Evolutionary conservation across 2,113 vertebrate species (phyloP), one percentile per base, ranked within the genome.

Genomic region (Rhodinocichla rosea): DNA sequence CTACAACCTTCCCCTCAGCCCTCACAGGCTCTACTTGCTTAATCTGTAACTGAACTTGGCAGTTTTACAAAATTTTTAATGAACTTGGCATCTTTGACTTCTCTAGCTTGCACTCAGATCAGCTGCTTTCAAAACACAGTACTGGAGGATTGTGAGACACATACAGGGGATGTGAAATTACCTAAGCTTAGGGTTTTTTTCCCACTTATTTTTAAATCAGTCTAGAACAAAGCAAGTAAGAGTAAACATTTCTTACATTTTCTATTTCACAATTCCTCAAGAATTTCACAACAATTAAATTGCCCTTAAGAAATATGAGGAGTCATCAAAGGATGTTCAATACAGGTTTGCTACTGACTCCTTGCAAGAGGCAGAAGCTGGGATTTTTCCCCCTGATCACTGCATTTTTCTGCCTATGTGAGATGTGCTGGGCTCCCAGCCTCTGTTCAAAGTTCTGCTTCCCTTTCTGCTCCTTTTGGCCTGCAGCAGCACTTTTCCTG

Each of bases 151-250:
- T 76, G 27, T 37, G 40, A 73, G 42, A 57, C 17, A 47, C 8
- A 24, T 3, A 68, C 7, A 47, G 19, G 37, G 17, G 26, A 53
- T 76, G 17, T 40, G 28, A 71, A 40, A 71, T 39, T 37, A 78
- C 27, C 22, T 56, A 42, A 71, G 7, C 8, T 44, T 47, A 60
- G 21, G 24, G 0, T 2, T 35, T 60, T 53, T 20, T 0, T 0
- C 3, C 17, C 16, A 14, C 28, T 32, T n/a, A 32, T 52, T 90
- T 87, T 47, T 39, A 55, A 26, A 64, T 35, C 21, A 59, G 37
- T 10, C 21, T 59, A 71, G 74, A 85, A 35, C 26, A 80, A 86
- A 83, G 28, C 32, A 86, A 83, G 3, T 37, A 77, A 80, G 56
- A 88, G 28, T 19, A 69, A 73, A 63, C 9, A 33, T 63, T 65